Evolutionary conservation across 2,797 vertebrate genomes (phyloP).

Genomic region (Leptoclinus maculatus): DNA sequence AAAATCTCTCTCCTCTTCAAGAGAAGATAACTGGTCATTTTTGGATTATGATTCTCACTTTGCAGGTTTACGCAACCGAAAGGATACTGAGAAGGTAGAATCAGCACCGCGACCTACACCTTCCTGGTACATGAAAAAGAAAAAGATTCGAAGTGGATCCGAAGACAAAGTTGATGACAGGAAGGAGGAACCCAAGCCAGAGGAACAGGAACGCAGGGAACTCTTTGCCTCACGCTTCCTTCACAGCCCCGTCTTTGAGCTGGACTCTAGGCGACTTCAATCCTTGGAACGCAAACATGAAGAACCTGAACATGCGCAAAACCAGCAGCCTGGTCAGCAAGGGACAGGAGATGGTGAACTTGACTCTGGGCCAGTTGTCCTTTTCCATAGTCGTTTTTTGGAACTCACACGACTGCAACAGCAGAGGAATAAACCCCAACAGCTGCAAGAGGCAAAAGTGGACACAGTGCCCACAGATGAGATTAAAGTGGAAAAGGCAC

Average conservation of each 20-base stretch:
- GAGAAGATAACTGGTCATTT: constrained; percentile 99
- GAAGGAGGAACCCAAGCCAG: constrained; percentile 96
- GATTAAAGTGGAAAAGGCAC: constrained; percentile 79
- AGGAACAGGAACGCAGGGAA: constrained; percentile 94
- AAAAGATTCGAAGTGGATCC: constrained; percentile 94
- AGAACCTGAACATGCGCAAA: constrained; percentile 88
- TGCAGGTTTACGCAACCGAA: constrained; percentile 93
- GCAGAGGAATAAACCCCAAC: constrained; percentile 92
- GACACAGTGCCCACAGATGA: constrained; percentile 41
- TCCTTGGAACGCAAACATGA: constrained; percentile 95
- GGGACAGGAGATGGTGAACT: constrained; percentile 83
- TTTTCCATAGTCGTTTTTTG: constrained; percentile 96
- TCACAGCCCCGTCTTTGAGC: constrained; percentile 98
- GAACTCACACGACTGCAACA: constrained; percentile 92
- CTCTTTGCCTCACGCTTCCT: constrained; percentile 97
- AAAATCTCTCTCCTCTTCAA: constrained; percentile 96
- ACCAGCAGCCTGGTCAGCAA: constrained; percentile 86
- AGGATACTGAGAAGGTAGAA: constrained; percentile 97
- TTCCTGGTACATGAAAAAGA: constrained; percentile 99
- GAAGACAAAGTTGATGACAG: constrained; percentile 96
- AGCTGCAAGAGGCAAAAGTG: constrained; percentile 85
- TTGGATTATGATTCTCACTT: constrained; percentile 96
- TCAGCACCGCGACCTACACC: constrained; percentile 93
- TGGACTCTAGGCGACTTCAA: constrained; percentile 95
- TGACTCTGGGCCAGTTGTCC: constrained; percentile 91